Evolutionary conservation across 1,140 invertebrate species (phyloP).

Genomic region (Ctenoplectra terminalis): DNA sequence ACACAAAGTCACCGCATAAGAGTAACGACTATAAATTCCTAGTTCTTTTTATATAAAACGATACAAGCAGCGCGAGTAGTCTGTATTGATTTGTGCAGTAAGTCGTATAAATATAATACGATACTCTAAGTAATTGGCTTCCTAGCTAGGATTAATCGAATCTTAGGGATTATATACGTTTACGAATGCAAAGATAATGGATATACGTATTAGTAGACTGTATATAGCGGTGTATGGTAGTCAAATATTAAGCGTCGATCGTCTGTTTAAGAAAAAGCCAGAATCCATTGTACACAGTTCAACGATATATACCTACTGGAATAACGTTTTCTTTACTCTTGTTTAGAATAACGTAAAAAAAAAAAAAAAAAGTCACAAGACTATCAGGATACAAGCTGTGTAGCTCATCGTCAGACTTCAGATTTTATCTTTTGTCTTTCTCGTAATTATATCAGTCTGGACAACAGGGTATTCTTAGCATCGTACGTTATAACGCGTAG

Average conservation of each 20-base stretch:
- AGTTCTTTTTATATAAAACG: conserved; percentile 56
- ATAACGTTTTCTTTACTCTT: not conserved
- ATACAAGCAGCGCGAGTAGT: conserved; percentile 67
- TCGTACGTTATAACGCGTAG: conserved; percentile 29
- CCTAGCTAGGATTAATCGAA: conserved; percentile 71
- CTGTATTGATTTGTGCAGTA: conserved; percentile 67
- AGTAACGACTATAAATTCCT: conserved; percentile 44
- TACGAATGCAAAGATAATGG: conserved; percentile 61
- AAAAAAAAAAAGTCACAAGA: not conserved
- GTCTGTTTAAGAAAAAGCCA: conserved; percentile 69
- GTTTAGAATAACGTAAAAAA: not conserved
- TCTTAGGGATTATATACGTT: conserved; percentile 63
- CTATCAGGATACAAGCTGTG: not conserved
- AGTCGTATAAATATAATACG: conserved; percentile 51
- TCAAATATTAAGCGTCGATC: conserved; percentile 63
- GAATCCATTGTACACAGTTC: conserved; percentile 32
- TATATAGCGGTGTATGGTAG: conserved; percentile 66
- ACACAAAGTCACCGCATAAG: not conserved
- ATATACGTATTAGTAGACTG: conserved; percentile 68
- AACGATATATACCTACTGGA: not conserved
- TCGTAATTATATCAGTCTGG: conserved; percentile 63
- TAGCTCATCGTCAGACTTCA: not conserved
- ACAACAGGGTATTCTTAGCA: conserved; percentile 70
- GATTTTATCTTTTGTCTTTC: conserved; percentile 34
- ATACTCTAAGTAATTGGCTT: conserved; percentile 69